Base-by-base conservation (phyloP, 2,888 invertebrate genomes). In the Acanthosepion lycidas region DNA sequence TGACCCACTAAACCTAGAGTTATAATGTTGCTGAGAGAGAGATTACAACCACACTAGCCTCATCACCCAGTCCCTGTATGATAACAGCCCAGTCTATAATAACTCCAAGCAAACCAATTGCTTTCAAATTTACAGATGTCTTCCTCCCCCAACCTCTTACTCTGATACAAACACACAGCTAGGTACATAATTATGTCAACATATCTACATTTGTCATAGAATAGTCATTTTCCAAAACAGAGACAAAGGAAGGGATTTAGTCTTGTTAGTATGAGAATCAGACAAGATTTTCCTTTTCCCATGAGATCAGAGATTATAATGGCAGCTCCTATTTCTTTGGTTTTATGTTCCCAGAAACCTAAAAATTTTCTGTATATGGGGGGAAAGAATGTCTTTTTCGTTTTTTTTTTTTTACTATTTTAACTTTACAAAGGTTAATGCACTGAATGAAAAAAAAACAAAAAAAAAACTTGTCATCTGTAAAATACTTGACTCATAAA, bases 61-160 rank as follows among this genome's bases (percentile, higher is more conserved):
- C 78, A 33, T 78, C 78, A 64, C 78, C 78, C 78, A 78, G n/a
- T 12, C 78, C 78, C 78, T 15, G 12, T 33, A 78, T 78, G 78
- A 78, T 78, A 78, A 59, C 59, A 59, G 59, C 59, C 59, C 23
- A 59, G 59, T 59, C 59, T 23, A 59, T 59, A 59, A 59, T n/a
- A 78, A 78, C 78, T 78, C 78, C 78, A n/a, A 78, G 78, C 78
- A 78, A 78, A 78, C 78, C 78, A 78, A 78, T 78, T 78, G 78
- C 78, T 78, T 42, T 33, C 78, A 78, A 78, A 78, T n/a, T 78
- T 78, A 78, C 78, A 78, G n/a, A 78, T 78, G 78, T n/a, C 15
- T 18, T n/a, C 78, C n/a, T n/a, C n/a, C 1, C n/a, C 12, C n/a
- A 28, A 6, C 28, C 6, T 12, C 5, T n/a, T 12, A 55, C 20